A percentile compares a stretch with the other conserved stretches of the same genome.
Evolutionary conservation across 1,140 invertebrate species (phyloP).

Genomic region (Drosophila mayri): DNA sequence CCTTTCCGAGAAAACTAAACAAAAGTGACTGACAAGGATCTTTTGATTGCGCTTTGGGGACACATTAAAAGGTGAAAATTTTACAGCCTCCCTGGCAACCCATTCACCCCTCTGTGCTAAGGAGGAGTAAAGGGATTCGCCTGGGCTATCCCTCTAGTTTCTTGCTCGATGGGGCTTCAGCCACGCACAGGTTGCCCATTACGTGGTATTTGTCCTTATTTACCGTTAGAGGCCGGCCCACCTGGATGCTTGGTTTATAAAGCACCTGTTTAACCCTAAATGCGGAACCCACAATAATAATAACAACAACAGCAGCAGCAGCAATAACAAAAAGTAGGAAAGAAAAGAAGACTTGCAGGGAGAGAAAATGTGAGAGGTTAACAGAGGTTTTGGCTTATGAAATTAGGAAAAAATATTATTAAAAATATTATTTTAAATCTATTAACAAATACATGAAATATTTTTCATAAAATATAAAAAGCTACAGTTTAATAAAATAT

Average conservation of each 20-base stretch:
- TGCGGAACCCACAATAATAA: conserved; percentile 42
- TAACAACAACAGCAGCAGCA: background rate
- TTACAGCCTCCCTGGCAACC: conserved; percentile 39
- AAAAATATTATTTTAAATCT: background rate
- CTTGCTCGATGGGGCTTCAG: conserved; percentile 25
- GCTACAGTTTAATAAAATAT: no score
- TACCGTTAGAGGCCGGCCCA: conserved; percentile 52
- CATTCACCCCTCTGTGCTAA: background rate
- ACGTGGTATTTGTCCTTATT: conserved; percentile 69
- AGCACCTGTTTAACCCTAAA: conserved; percentile 83
- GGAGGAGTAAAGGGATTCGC: conserved; percentile 1
- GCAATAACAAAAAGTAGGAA: conserved; percentile 1
- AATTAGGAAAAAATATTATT: background rate
- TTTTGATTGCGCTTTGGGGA: conserved; percentile 75
- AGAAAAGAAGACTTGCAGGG: conserved; percentile 1
- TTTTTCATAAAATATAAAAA: background rate
- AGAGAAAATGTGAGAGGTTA: background rate
- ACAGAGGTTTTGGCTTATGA: fast-evolving
- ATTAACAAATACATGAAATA: background rate
- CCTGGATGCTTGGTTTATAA: conserved; percentile 72
- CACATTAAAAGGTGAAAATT: conserved; percentile 80
- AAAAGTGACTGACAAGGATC: conserved; percentile 62
- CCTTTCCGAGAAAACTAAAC: conserved; percentile 11
- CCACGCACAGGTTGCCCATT: conserved; percentile 60
- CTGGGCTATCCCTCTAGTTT: conserved; percentile 20